Conservation (phyloP, 2,113 vertebrate genomes). For the Ammodytes dubius region DNA sequence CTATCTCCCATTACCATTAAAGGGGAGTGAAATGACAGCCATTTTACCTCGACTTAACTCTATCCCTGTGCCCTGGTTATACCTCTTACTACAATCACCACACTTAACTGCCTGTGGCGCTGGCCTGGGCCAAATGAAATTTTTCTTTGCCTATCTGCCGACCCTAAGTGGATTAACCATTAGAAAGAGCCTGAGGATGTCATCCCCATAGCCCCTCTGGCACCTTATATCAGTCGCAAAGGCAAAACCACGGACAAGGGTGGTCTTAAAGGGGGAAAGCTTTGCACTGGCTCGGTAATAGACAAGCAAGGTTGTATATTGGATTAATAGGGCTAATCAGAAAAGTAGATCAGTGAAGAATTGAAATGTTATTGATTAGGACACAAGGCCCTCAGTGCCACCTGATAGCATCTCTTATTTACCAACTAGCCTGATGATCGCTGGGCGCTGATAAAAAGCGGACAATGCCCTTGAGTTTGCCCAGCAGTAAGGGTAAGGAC, state of each 20-base stretch:
- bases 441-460: constrained; percentile 75
- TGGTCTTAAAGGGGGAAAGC: constrained; percentile 55
- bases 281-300: constrained; percentile 72
- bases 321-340: constrained; percentile 83
- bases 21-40: constrained; percentile 21
- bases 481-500: constrained; percentile 19
- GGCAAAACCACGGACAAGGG: constrained; percentile 76
- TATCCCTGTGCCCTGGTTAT: constrained; percentile 25
- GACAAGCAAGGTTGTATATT: constrained; percentile 78
- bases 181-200: constrained; percentile 67
- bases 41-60: constrained; percentile 45
- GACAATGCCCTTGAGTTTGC: constrained; percentile 80
- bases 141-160: constrained; percentile 37
- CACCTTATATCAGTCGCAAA: constrained; percentile 70
- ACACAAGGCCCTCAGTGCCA: constrained; percentile 81
- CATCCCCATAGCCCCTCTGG: constrained; percentile 24
- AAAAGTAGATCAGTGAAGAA: constrained; percentile 81
- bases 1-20: constrained; percentile 36
- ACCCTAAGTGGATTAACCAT: constrained; percentile 74
- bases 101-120: constrained; percentile 47
- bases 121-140: constrained; percentile 50
- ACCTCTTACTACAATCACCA: constrained; percentile 30
- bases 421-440: constrained; percentile 80
- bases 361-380: constrained; percentile 86
- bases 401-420: constrained; percentile 87